Conservation (phyloP, 1,140 invertebrate species). For the Drosophila nasuta region DNA sequence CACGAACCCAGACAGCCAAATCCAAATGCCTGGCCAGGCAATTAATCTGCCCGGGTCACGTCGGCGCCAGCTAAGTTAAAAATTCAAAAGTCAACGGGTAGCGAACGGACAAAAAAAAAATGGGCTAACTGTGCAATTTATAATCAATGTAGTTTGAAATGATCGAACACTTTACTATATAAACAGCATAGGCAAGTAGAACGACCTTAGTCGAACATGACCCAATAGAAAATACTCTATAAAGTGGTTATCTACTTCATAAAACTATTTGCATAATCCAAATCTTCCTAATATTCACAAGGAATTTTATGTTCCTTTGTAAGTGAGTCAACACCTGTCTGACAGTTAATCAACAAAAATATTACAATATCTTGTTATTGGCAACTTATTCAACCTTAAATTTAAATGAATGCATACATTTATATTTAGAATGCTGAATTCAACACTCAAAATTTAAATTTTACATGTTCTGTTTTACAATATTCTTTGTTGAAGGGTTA, state of each 20-base stretch:
- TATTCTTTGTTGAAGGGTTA: too few relatives aligned
- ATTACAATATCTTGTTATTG: too few relatives aligned
- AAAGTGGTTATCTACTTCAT: not conserved
- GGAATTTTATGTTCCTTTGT: too few relatives aligned
- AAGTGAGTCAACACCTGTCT: too few relatives aligned
- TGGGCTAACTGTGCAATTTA: slow-evolving; percentile 19
- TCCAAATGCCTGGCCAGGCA: slow-evolving; percentile 41
- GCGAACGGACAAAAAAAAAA: not conserved
- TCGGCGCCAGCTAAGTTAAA: slow-evolving; percentile 46
- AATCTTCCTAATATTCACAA: too few relatives aligned
- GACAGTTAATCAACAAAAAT: too few relatives aligned
- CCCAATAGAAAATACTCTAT: not conserved
- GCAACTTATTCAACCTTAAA: too few relatives aligned
- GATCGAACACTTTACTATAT: slow-evolving; percentile 13
- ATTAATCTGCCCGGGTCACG: slow-evolving; percentile 59
- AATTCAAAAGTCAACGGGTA: slow-evolving; percentile 42
- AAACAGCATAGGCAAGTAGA: slow-evolving; percentile 1
- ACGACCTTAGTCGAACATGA: not conserved
- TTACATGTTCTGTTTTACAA: too few relatives aligned
- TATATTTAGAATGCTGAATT: too few relatives aligned
- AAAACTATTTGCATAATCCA: not conserved
- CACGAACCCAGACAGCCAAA: slow-evolving; percentile 12
- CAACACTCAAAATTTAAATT: too few relatives aligned
- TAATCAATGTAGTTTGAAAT: slow-evolving; percentile 33
- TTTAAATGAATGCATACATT: too few relatives aligned